These are phyloP conservation scores for Colinus virginianus DNA, from an alignment of 2,113 vertebrate genomes.

Conservation along the genomic window DNA sequence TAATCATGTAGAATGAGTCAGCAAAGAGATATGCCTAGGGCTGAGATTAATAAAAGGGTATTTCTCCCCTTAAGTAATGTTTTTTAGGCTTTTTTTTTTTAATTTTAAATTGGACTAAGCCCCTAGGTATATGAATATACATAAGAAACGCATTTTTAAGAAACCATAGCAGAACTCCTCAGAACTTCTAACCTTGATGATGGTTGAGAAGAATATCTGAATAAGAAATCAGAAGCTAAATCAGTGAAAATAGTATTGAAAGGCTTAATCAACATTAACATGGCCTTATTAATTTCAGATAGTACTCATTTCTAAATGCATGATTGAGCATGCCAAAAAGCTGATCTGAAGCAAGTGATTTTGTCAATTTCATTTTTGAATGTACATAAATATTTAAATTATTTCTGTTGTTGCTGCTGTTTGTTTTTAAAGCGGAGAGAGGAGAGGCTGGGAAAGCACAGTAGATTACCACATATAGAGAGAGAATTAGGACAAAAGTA, in stretches of 20 bases:
- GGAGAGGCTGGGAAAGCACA: neutral
- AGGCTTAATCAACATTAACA: neutral
- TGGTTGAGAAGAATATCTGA: neutral
- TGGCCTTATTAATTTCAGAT: neutral
- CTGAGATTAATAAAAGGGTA: neutral
- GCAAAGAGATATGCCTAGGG: neutral
- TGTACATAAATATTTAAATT: neutral
- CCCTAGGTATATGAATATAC: neutral
- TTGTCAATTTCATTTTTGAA: neutral
- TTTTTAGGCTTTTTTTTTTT: neutral
- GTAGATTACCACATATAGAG: neutral
- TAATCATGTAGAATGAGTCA: neutral
- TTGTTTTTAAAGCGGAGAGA: neutral
- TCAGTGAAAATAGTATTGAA: neutral
- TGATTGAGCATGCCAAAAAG: neutral
- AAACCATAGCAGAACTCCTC: neutral
- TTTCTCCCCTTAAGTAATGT: neutral
- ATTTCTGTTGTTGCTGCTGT: too few species aligned
- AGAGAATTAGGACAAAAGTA: neutral
- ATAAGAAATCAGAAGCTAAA: neutral
- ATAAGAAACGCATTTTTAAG: neutral
- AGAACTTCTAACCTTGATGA: neutral
- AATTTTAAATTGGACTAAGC: neutral
- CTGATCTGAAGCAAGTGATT: neutral
- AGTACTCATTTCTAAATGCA: neutral